Evolutionary conservation across 2,113 vertebrate species (phyloP).

Genomic region (Pteronura brasiliensis): DNA sequence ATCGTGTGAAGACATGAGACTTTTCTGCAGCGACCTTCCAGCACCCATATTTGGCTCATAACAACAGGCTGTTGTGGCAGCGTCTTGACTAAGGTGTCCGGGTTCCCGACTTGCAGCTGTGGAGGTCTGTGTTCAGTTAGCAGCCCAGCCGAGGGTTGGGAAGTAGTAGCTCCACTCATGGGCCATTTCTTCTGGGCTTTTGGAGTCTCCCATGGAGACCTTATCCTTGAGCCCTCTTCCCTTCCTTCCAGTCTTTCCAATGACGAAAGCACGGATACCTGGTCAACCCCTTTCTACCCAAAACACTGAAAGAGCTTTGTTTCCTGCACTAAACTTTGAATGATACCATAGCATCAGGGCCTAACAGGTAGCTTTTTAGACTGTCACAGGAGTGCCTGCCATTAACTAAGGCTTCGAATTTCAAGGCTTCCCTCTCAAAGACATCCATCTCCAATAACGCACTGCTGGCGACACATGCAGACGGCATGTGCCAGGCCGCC

Average conservation of each 20-base stretch:
- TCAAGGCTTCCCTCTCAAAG: not conserved
- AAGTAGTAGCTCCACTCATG: not conserved
- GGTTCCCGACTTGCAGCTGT: not conserved
- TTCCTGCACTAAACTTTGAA: not conserved
- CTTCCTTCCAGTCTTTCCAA: not conserved
- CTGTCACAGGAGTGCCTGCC: not conserved
- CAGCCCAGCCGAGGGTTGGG: not conserved
- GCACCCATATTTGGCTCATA: not conserved
- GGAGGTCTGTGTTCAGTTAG: not conserved
- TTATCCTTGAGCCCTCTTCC: not conserved
- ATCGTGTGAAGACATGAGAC: not conserved
- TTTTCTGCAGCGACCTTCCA: not conserved
- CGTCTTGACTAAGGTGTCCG: not conserved
- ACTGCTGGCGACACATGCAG: no score
- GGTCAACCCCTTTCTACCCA: not conserved
- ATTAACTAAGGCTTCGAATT: not conserved
- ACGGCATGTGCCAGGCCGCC: not conserved
- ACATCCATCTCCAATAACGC: not conserved
- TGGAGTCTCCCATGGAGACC: not conserved
- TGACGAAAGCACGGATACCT: not conserved
- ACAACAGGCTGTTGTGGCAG: not conserved
- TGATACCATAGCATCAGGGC: not conserved
- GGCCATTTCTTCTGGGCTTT: not conserved
- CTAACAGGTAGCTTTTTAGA: not conserved
- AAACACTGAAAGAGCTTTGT: not conserved